Conservation (phyloP, 2,888 invertebrate genomes). For the Heliothis peltigera region DNA sequence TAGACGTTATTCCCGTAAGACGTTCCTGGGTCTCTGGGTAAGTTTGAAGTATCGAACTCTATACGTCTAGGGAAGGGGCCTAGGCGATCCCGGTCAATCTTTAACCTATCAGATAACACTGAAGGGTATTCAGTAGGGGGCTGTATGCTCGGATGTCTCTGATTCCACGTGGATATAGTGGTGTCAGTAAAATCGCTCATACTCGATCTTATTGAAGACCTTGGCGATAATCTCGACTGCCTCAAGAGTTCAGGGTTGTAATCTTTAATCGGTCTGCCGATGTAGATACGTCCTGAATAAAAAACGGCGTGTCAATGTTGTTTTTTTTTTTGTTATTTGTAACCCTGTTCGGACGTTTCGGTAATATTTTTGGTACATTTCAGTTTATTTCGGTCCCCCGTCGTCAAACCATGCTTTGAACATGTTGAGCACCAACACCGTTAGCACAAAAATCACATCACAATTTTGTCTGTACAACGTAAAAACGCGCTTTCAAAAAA, state of each 20-base stretch:
- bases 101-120: conserved; percentile 83
- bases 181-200: conserved; percentile 88
- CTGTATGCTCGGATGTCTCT: conserved; percentile 72
- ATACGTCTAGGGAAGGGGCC: conserved; percentile 79
- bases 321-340: conserved; percentile 37
- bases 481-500: conserved; percentile 52
- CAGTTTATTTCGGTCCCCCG: conserved; percentile 86
- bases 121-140: conserved; percentile 82
- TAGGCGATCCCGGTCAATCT: conserved; percentile 80
- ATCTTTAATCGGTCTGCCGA: conserved; percentile 85
- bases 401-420: conserved; percentile 77
- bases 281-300: conserved; percentile 82
- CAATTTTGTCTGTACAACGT: conserved; percentile 60
- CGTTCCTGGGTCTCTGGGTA: conserved; percentile 77
- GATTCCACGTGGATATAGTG: conserved; percentile 87
- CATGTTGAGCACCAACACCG: conserved; percentile 76
- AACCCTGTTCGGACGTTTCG: conserved; percentile 55
- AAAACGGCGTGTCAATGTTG: conserved; percentile 63
- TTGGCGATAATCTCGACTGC: conserved; percentile 81
- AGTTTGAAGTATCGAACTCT: conserved; percentile 83
- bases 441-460: conserved; percentile 83
- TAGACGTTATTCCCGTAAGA: conserved; percentile 82
- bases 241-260: conserved; percentile 84
- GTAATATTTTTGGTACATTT: conserved; percentile 77
- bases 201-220: conserved; percentile 85